Percentiles rank a stretch among this genome's conserved stretches.
Evolutionary conservation across 2,888 invertebrate species (phyloP).

Genomic region (Mythimna ferrago): DNA sequence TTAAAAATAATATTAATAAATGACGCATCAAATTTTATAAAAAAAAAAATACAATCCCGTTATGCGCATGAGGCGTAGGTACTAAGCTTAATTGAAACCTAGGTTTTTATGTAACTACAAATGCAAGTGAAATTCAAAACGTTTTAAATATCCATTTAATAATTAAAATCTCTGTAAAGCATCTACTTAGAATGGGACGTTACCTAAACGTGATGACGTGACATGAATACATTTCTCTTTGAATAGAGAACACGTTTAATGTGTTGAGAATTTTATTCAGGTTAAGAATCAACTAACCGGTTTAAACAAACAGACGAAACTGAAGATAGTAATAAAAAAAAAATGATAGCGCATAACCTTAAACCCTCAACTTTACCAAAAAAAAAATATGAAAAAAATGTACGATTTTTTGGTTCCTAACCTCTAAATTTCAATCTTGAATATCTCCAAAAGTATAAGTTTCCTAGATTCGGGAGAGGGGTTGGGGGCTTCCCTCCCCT

Average conservation of each 20-base stretch:
- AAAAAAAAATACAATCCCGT: constrained; percentile 3
- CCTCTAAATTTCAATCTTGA: no score
- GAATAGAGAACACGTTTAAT: constrained; percentile 61
- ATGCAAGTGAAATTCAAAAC: constrained; percentile 32
- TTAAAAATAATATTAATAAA: no score
- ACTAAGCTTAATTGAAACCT: constrained; percentile 27
- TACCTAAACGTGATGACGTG: constrained; percentile 77
- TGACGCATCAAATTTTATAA: background rate
- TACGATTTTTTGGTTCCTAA: no score
- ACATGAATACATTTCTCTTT: constrained; percentile 76
- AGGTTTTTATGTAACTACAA: constrained; percentile 6
- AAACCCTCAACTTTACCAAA: no score
- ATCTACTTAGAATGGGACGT: constrained; percentile 60
- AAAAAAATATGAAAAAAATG: no score
- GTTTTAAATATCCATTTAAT: constrained; percentile 66
- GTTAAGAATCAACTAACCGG: constrained; percentile 12
- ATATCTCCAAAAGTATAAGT: no score
- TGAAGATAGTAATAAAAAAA: background rate
- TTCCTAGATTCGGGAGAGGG: no score
- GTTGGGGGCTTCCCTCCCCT: no score
- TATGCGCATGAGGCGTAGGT: background rate
- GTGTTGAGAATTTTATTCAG: constrained; percentile 31
- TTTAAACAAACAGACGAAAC: constrained; percentile 2
- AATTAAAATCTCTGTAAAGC: constrained; percentile 70
- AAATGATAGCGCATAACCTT: no score